Evolutionary conservation across 2,888 invertebrate species (phyloP), one percentile per base, ranked within the genome.

Genomic region (Steinernema carpocapsae): DNA sequence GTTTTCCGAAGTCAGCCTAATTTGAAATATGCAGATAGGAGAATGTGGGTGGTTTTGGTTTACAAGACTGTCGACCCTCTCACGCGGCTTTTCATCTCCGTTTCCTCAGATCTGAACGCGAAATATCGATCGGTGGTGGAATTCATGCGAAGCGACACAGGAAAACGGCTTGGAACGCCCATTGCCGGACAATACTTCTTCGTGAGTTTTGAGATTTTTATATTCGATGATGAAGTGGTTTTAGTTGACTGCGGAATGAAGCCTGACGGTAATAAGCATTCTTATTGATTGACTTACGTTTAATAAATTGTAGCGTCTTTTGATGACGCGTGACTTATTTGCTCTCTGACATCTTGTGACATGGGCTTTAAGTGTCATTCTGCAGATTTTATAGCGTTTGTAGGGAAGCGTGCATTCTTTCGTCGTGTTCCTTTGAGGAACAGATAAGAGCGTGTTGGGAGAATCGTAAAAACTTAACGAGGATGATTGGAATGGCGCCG

Each of bases 51-150:
- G 42, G 82, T 80, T 14, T 73, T 83, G 0, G 79, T 83, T 48
- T 83, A 82, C 77, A 82, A 82, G 64, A 81, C 82, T 0, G 81
- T 81, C 12, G 79, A 80, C 29, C 83, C 83, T 3, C 45, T 83
- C 17, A 81, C 81, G 2, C 71, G 83, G 14, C 74, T 82, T 3
- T 83, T 80, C 46, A 76, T 83, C 4, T 78, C 82, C 12, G 80
- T 82, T 4, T 81, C 79, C 29, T 78, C 80, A 26, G 83, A 83
- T 73, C 71, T 83, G 4, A 78, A 82, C 56, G 78, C 77, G 45
- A 81, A 81, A 43, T 83, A 83, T 52, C 74, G 78, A 72, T 76
- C 42, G 22, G 72, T 71, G 22, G 26, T 70, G 7, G 81, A 83
- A 29, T 83, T 83, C 42, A 72, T 83, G 70, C 73, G 79, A 48